These are phyloP conservation scores for Temnothorax ravouxi DNA, from an alignment of 2,888 invertebrate genomes.

Conservation along the genomic window DNA sequence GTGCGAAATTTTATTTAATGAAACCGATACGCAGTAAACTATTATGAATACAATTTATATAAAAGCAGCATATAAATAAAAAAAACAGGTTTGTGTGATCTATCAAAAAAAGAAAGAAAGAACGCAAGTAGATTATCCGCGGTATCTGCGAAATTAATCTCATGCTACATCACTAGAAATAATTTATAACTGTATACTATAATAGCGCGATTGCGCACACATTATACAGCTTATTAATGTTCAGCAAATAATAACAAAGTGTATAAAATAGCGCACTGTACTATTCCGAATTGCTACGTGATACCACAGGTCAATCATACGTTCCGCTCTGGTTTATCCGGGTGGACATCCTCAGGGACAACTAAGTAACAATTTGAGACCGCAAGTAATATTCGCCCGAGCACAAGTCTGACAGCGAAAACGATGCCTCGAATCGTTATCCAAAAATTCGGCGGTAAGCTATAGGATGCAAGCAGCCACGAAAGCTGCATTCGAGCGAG, in stretches of 20 bases:
- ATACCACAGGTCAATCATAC: conserved; percentile 6
- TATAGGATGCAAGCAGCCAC: conserved; percentile 27
- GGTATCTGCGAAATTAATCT: background rate
- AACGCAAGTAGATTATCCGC: background rate
- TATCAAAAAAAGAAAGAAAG: background rate
- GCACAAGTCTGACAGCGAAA: conserved; percentile 24
- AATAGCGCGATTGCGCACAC: background rate
- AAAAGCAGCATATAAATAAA: background rate
- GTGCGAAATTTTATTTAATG: conserved; percentile 4
- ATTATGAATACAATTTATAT: background rate
- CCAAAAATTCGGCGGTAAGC: conserved; percentile 35
- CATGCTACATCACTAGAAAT: background rate
- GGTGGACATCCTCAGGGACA: conserved; percentile 15
- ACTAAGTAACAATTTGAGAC: conserved; percentile 24
- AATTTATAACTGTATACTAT: background rate
- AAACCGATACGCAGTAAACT: background rate
- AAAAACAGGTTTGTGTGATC: background rate
- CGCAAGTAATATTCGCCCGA: conserved; percentile 25
- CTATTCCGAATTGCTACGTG: background rate
- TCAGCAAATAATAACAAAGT: background rate
- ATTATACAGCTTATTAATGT: background rate
- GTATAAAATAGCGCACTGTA: background rate
- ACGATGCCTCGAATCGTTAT: conserved; percentile 47
- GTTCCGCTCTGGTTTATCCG: conserved; percentile 10
- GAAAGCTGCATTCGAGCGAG: conserved; percentile 26